Percentiles rank a stretch among this genome's conserved stretches.
phyloP scores from a whole-genome alignment of 2,888 invertebrate genomes.

The Andrena minutula region DNA sequence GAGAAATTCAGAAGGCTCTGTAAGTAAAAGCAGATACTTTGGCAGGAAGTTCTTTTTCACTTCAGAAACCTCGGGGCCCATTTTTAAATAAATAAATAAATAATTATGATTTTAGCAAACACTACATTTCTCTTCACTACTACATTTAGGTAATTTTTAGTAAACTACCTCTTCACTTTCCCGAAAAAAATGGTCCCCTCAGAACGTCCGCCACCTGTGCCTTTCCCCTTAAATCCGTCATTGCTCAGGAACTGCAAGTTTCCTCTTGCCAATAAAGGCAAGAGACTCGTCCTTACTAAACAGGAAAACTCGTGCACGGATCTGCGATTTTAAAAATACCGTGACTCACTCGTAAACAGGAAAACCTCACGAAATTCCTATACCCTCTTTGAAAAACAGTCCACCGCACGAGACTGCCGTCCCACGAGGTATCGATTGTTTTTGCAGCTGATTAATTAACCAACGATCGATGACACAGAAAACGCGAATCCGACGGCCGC shows the following conservation, averaged over 20 bases:
- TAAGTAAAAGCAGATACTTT: neutral
- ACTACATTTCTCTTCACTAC: neutral
- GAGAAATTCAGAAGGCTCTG: too few relatives aligned
- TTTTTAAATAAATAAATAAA: too few relatives aligned
- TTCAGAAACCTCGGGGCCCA: too few relatives aligned
- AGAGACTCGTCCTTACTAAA: neutral
- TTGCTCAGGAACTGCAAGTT: neutral
- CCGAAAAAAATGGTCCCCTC: too few relatives aligned
- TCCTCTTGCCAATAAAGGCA: neutral
- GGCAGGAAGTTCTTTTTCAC: too few relatives aligned
- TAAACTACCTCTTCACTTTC: too few relatives aligned
- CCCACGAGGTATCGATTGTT: constrained; percentile 25
- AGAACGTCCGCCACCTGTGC: too few relatives aligned
- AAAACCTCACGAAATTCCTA: neutral
- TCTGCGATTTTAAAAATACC: neutral
- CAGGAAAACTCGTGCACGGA: neutral
- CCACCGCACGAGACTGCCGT: neutral
- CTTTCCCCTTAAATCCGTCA: too few relatives aligned
- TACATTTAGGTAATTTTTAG: too few relatives aligned
- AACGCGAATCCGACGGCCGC: neutral
- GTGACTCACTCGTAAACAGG: neutral
- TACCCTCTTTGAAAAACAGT: neutral
- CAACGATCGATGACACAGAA: constrained; percentile 17
- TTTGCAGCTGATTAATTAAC: neutral
- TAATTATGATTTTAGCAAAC: neutral